Conservation (phyloP, 1,140 invertebrate genomes). For the Lutraria rhynchaena region DNA sequence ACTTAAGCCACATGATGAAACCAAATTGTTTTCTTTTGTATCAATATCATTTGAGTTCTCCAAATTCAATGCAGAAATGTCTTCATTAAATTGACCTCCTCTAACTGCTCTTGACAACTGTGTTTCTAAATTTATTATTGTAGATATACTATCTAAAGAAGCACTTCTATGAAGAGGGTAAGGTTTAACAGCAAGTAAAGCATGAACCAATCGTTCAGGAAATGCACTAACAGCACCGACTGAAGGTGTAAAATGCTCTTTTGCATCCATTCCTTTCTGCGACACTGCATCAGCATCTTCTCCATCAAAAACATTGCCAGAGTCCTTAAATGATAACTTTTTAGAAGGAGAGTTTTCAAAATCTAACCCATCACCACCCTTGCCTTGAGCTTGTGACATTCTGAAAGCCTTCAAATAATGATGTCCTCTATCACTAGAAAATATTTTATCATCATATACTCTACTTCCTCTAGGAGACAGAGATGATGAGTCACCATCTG, state of each 20-base stretch:
- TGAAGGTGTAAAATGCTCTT: not conserved
- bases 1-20: not conserved
- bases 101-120: constrained; percentile 31
- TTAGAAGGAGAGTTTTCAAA: constrained; percentile 17
- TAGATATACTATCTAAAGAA: constrained; percentile 36
- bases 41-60: constrained; percentile 1
- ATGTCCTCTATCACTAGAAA: not conserved
- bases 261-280: not conserved
- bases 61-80: constrained; percentile 1
- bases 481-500: constrained; percentile 74
- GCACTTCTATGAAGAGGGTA: constrained; percentile 30
- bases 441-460: constrained; percentile 63
- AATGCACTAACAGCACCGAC: constrained; percentile 6
- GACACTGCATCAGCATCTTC: constrained; percentile 30
- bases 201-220: constrained; percentile 45
- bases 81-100: not conserved
- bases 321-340: constrained; percentile 69
- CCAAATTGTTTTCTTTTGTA: not conserved
- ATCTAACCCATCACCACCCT: not conserved
- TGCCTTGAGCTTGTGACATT: constrained; percentile 1
- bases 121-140: constrained; percentile 22
- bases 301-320: constrained; percentile 75
- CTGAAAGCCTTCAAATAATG: not conserved
- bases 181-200: constrained; percentile 39
- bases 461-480: constrained; percentile 69